Percentiles rank a stretch among this genome's conserved stretches.
Evolutionary conservation across 2,888 invertebrate genomes (phyloP).

Genomic region (Graphium colonna): DNA sequence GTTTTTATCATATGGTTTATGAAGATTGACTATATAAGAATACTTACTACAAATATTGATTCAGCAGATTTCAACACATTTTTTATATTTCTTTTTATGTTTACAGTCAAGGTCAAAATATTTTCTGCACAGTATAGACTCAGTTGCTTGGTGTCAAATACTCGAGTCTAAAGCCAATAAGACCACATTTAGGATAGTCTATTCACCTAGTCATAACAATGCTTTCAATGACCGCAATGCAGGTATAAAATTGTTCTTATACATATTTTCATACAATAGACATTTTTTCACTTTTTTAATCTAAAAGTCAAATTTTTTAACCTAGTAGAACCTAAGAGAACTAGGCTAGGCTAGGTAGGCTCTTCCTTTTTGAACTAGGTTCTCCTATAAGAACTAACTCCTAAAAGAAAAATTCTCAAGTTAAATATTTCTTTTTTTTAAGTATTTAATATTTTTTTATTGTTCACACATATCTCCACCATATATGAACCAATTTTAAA

Average conservation of each 20-base stretch:
- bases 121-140: slow-evolving; percentile 91
- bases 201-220: slow-evolving; percentile 67
- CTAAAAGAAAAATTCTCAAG: too few species aligned
- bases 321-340: too few species aligned
- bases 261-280: background rate
- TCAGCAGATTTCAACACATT: background rate
- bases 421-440: too few species aligned
- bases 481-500: too few species aligned
- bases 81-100: slow-evolving; percentile 21
- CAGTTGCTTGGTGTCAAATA: slow-evolving; percentile 92
- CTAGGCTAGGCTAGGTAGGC: too few species aligned
- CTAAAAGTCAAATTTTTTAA: too few species aligned
- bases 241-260: slow-evolving; percentile 38
- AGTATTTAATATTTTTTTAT: too few species aligned
- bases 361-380: too few species aligned
- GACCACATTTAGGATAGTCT: slow-evolving; percentile 87
- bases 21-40: too few species aligned
- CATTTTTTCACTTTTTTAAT: slow-evolving; percentile 4
- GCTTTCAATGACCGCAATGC: slow-evolving; percentile 48
- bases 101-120: slow-evolving; percentile 84
- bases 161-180: slow-evolving; percentile 87
- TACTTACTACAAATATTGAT: background rate
- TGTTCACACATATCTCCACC: too few species aligned
- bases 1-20: too few species aligned
- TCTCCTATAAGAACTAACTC: too few species aligned